Conservation (phyloP, 2,797 vertebrate genomes). For the Aphelocoma californica region DNA sequence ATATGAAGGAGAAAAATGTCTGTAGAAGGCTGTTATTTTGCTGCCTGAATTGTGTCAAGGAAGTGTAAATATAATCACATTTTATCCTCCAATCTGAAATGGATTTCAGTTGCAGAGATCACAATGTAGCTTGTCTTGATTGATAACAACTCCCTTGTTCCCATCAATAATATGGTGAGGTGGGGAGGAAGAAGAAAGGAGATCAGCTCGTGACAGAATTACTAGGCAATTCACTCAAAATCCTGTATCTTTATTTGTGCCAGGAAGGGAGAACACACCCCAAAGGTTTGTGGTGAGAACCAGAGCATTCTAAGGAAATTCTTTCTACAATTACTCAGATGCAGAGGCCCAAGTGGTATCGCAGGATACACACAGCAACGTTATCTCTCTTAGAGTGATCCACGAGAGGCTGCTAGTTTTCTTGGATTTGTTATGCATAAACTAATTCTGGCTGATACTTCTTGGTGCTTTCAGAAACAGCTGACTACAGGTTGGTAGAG, state of each 20-base stretch:
- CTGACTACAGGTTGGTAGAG: background rate
- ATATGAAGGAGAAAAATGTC: slow-evolving; percentile 76
- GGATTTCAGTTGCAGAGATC: slow-evolving; percentile 74
- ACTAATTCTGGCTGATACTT: background rate
- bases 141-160: slow-evolving; percentile 77
- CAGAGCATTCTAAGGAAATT: background rate
- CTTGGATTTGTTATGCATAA: background rate
- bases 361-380: fast-evolving
- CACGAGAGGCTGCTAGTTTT: background rate
- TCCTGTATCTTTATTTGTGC: background rate
- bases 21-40: slow-evolving; percentile 76
- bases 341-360: background rate
- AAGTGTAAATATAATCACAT: slow-evolving; percentile 81
- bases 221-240: slow-evolving; percentile 64
- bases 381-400: background rate
- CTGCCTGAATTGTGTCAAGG: slow-evolving; percentile 75
- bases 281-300: slow-evolving; percentile 4
- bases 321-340: background rate
- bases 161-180: slow-evolving; percentile 58
- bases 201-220: slow-evolving; percentile 55
- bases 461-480: background rate
- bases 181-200: slow-evolving; percentile 36
- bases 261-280: background rate
- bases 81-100: slow-evolving; percentile 78
- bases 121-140: slow-evolving; percentile 71